phyloP scores from a whole-genome alignment of 2,113 vertebrate species.

The Burhinus oedicnemus region DNA sequence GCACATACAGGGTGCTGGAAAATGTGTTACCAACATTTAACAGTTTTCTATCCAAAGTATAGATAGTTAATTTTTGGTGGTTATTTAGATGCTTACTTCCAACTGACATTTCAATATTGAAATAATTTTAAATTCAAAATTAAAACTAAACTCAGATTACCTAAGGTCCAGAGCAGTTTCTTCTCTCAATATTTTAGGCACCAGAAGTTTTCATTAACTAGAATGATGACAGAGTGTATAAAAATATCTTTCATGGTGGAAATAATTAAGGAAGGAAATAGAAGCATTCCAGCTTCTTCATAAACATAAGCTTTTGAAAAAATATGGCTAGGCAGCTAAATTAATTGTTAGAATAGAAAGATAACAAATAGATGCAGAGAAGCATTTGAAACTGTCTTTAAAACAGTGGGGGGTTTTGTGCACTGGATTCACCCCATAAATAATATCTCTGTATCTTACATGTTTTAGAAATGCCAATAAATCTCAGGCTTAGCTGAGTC shows the following conservation, averaged over 20 bases:
- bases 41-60: neutral
- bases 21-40: neutral
- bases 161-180: neutral
- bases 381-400: neutral
- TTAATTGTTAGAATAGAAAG: neutral
- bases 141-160: neutral
- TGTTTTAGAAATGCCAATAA: neutral
- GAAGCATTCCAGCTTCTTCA: neutral
- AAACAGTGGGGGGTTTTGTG: neutral
- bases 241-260: neutral
- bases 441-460: neutral
- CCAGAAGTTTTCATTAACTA: neutral
- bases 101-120: neutral
- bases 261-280: slow-evolving; percentile 2
- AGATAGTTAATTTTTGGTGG: neutral
- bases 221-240: neutral
- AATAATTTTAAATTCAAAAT: neutral
- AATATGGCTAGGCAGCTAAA: neutral
- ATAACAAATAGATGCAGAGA: neutral
- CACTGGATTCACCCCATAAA: neutral
- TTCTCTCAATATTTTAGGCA: neutral
- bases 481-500: neutral
- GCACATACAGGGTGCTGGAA: neutral
- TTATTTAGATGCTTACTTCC: neutral
- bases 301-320: neutral